These are phyloP conservation scores for Oxygymnocypris stewartii DNA, from an alignment of 2,113 vertebrate genomes.

Conservation along the genomic window DNA sequence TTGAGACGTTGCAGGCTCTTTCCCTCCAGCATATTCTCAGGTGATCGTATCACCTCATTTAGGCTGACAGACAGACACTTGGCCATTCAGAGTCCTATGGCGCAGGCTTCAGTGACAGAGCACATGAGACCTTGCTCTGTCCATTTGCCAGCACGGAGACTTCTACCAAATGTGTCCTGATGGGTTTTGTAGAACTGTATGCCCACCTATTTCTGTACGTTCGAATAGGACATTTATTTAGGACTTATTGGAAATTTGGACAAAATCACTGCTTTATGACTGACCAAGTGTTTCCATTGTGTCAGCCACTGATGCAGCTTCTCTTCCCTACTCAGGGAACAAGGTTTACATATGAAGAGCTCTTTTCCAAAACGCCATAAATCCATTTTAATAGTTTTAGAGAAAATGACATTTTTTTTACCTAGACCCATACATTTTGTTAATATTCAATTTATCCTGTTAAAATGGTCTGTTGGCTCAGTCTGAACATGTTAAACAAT, in stretches of 20 bases:
- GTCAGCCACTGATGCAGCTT: not conserved
- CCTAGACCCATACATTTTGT: too few relatives aligned
- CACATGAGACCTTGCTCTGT: not conserved
- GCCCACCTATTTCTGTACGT: too few relatives aligned
- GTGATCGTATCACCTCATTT: not conserved
- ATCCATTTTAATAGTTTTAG: too few relatives aligned
- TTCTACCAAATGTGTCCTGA: not conserved
- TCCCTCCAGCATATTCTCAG: not conserved
- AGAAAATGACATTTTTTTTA: too few relatives aligned
- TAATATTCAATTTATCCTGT: too few relatives aligned
- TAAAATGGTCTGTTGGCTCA: too few relatives aligned
- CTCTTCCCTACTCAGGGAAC: not conserved
- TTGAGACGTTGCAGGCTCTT: not conserved
- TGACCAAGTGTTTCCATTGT: not conserved
- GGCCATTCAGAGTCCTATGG: not conserved
- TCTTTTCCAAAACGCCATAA: too few relatives aligned
- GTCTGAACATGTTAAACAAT: too few relatives aligned
- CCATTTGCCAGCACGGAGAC: not conserved
- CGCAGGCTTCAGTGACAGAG: not conserved
- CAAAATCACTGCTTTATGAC: not conserved
- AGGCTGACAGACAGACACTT: not conserved
- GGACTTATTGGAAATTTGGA: too few relatives aligned
- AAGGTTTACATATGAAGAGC: too few relatives aligned
- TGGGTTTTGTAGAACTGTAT: not conserved
- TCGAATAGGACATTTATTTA: not conserved